Percentiles rank a stretch among this genome's conserved stretches.
These are phyloP conservation scores for Exephanes ischioxanthus DNA, from an alignment of 2,888 invertebrate species.

Conservation along the genomic window DNA sequence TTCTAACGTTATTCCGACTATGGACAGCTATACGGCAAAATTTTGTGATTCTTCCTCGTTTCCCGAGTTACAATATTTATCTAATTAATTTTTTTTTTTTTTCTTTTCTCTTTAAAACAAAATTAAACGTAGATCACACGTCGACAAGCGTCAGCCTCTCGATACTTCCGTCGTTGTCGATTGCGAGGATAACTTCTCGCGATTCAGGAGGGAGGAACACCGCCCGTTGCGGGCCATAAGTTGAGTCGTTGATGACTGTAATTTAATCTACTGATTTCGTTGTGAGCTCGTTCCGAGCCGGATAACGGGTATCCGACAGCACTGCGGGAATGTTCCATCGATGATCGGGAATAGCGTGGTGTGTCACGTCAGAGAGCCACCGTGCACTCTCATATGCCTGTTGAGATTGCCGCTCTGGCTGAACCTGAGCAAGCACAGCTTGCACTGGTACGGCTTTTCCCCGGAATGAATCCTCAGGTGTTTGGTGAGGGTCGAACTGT, in stretches of 20 bases:
- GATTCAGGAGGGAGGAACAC: neutral
- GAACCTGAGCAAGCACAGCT: slow-evolving; percentile 97
- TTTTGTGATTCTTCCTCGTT: slow-evolving; percentile 14
- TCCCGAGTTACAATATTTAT: slow-evolving; percentile 12
- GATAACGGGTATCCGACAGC: slow-evolving; percentile 83
- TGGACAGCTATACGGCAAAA: neutral
- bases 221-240: neutral
- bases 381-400: slow-evolving; percentile 99
- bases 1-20: slow-evolving; percentile 38
- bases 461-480: slow-evolving; percentile 96
- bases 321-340: slow-evolving; percentile 77
- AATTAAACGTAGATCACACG: neutral
- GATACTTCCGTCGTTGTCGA: slow-evolving; percentile 5
- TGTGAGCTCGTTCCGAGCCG: slow-evolving; percentile 79
- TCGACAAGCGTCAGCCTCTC: neutral
- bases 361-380: slow-evolving; percentile 85
- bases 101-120: neutral
- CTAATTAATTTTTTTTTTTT: neutral
- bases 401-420: slow-evolving; percentile 99
- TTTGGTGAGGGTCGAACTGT: slow-evolving; percentile 99
- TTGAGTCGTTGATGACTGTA: slow-evolving; percentile 39
- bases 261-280: slow-evolving; percentile 73
- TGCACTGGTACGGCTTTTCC: slow-evolving; percentile 99
- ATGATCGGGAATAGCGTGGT: slow-evolving; percentile 71
- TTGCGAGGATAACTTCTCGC: slow-evolving; percentile 1